These are phyloP conservation scores for Trogon surrucura DNA, from an alignment of 2,113 vertebrate species.

Conservation along the genomic window DNA sequence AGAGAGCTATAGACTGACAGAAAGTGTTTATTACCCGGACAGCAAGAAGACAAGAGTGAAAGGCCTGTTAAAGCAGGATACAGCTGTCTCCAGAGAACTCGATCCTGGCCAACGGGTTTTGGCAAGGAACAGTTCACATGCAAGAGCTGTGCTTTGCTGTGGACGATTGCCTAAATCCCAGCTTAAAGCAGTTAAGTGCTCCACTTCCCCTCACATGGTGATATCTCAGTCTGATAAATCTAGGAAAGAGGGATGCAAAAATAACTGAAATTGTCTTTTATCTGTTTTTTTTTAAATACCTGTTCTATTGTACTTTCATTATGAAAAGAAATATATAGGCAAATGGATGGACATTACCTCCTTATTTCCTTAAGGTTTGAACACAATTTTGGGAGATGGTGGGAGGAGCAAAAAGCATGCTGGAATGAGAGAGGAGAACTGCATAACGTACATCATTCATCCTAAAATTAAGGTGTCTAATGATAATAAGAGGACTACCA, in stretches of 20 bases:
- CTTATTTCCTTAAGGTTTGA: neutral
- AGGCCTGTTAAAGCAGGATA: slow-evolving; percentile 52
- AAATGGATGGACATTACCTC: neutral
- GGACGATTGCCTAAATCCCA: slow-evolving; percentile 67
- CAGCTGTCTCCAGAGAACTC: slow-evolving; percentile 41
- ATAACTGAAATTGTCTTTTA: neutral
- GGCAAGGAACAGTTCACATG: slow-evolving; percentile 37
- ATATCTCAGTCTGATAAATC: neutral
- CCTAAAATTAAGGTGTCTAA: neutral
- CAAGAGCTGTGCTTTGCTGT: slow-evolving; percentile 50
- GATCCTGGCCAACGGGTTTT: slow-evolving; percentile 56
- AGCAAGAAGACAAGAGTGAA: slow-evolving; percentile 50
- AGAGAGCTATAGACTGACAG: slow-evolving; percentile 39
- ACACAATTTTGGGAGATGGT: neutral
- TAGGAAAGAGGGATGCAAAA: neutral
- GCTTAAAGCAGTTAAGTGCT: slow-evolving; percentile 60
- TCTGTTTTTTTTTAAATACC: neutral
- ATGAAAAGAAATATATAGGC: neutral
- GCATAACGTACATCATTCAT: neutral
- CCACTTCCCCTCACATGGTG: neutral
- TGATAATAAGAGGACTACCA: neutral
- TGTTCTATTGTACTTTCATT: neutral
- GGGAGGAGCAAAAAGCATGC: neutral
- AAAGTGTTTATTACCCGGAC: slow-evolving; percentile 42
- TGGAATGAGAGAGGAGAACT: neutral